Evolutionary conservation across 2,888 invertebrate species (phyloP), one percentile per base, ranked within the genome.

Genomic region (Teinopalpus imperialis): DNA sequence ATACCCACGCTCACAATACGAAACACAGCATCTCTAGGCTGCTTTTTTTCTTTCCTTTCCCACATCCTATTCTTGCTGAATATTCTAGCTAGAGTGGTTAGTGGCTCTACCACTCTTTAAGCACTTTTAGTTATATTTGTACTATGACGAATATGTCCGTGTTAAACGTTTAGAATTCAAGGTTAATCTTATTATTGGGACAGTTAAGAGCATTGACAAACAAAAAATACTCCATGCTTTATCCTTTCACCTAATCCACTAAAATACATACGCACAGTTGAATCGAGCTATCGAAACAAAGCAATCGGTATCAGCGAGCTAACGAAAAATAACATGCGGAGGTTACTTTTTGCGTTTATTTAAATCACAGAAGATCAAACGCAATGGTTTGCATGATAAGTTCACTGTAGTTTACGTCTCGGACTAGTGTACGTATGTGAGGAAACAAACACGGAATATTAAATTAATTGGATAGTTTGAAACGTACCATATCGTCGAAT

Each of bases 281-380:
- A 74, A 71, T 72, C 53, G 48, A 43, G 53, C 49, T 52, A 47
- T 46, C 53, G 52, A 61, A 68, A 68, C 73, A 69, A 70, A 69
- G 69, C 63, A 53, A 63, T 59, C 61, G 61, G 46, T 43, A 44
- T 30, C 45, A 7, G 40, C 5, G 18, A 31, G 20, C 32, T 13
- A 32, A 32, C 39, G 31, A 58, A 59, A 64, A 65, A 58, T 59
- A 56, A 54, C 52, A 53, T 46, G 36, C 53, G 52, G 54, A 66
- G 56, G 56, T 56, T 60, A 67, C 65, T 69, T 75, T 74, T 76
- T 70, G 72, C 64, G 71, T 71, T 69, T 67, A 74, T 63, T 69
- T 70, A 51, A 50, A 48, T 50, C 50, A 48, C 10, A 31, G 53
- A 54, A 66, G 61, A 71, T 61, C 63, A 68, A 63, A 69, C 57